phyloP scores from a whole-genome alignment of 1,140 invertebrate species.

The Heliconius hewitsoni region DNA sequence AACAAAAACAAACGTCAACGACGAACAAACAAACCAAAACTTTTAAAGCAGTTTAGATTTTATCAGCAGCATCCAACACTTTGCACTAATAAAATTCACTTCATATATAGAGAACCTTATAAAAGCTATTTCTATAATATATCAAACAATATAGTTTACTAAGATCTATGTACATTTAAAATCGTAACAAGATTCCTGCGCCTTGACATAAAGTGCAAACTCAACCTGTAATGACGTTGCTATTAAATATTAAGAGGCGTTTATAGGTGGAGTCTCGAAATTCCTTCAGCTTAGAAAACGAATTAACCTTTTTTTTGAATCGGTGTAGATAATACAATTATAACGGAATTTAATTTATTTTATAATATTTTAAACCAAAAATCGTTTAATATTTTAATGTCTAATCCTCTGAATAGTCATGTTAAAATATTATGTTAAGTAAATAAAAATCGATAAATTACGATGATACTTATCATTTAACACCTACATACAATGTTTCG shows the following conservation, averaged over 20 bases:
- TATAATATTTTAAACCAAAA: neutral
- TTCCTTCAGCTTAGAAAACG: neutral
- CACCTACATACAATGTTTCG: slow-evolving; percentile 4
- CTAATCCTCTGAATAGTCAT: neutral
- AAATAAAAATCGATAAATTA: slow-evolving; percentile 13
- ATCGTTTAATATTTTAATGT: neutral
- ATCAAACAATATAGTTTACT: neutral
- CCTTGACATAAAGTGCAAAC: slow-evolving; percentile 17
- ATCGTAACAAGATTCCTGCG: neutral
- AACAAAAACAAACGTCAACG: slow-evolving; percentile 8
- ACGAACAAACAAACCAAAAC: slow-evolving; percentile 17
- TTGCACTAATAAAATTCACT: slow-evolving; percentile 18
- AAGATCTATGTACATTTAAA: slow-evolving; percentile 1
- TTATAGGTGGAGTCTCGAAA: neutral
- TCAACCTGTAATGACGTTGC: slow-evolving; percentile 16
- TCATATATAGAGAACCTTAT: slow-evolving; percentile 8
- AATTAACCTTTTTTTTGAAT: too few species aligned
- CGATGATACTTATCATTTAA: slow-evolving; percentile 3
- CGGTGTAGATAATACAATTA: too few species aligned
- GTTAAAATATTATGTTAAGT: neutral
- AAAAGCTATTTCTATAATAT: neutral
- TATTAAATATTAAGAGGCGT: slow-evolving; percentile 26
- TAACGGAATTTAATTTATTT: too few species aligned
- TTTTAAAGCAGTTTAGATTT: slow-evolving; percentile 18
- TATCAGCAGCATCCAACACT: slow-evolving; percentile 17